Conservation (phyloP, 2,797 vertebrate species). For the Sandelia bainsii region DNA sequence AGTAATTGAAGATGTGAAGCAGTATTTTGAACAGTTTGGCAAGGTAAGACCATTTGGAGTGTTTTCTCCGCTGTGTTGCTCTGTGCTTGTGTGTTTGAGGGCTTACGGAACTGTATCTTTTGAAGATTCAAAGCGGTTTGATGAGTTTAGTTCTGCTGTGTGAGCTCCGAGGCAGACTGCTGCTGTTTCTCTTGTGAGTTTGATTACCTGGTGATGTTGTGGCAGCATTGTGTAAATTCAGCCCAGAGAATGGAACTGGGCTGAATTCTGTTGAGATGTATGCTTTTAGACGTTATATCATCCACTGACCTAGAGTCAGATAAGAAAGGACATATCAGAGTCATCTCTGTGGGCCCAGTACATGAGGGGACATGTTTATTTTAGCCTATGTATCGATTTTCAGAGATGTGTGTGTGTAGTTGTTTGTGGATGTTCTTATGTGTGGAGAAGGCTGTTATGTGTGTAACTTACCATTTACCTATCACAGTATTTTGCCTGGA, state of each 20-base stretch:
- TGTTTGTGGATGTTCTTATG: too few species aligned
- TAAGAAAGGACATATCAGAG: not conserved
- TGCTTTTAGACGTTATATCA: not conserved
- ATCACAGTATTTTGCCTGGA: too few species aligned
- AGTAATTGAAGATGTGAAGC: conserved; percentile 94
- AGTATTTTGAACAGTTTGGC: conserved; percentile 95
- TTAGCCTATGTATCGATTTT: too few species aligned
- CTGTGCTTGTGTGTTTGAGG: not conserved
- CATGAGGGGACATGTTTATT: not conserved
- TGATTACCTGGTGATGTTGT: conserved; percentile 2
- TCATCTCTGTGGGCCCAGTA: not conserved
- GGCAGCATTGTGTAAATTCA: not conserved
- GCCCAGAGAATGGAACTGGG: not conserved
- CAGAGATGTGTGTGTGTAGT: not conserved
- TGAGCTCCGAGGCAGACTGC: not conserved
- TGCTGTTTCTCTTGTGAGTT: not conserved
- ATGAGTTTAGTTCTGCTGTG: conserved; percentile 4
- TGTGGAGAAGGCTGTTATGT: too few species aligned
- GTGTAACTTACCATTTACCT: too few species aligned
- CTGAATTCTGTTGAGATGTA: not conserved
- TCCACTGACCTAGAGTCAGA: not conserved
- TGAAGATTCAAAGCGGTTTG: conserved; percentile 10
- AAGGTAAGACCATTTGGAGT: conserved; percentile 85
- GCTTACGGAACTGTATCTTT: not conserved
- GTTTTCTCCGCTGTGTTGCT: not conserved